phyloP scores from a whole-genome alignment of 2,888 invertebrate genomes.

The Kryphioiulus occultus region DNA sequence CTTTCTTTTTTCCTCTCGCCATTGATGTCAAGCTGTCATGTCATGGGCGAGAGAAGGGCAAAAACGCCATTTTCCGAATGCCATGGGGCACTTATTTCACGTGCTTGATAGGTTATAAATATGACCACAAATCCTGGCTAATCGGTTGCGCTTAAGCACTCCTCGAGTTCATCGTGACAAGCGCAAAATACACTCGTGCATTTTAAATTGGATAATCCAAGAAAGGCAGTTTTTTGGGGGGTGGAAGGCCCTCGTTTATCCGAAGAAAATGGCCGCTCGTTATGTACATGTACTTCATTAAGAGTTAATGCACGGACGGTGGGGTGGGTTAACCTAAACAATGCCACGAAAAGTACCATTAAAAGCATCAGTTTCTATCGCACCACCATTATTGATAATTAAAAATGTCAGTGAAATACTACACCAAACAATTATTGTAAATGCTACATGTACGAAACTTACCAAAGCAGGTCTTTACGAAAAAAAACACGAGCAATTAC shows the following conservation, averaged over 20 bases:
- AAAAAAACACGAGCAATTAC: background rate
- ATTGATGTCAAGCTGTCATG: constrained; percentile 36
- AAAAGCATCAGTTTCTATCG: background rate
- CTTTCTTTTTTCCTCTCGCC: background rate
- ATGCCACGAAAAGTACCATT: background rate
- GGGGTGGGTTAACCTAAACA: background rate
- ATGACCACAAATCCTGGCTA: constrained; percentile 39
- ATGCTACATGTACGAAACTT: too few species aligned
- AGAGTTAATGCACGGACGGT: background rate
- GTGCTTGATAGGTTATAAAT: constrained; percentile 35
- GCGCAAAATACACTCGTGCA: constrained; percentile 40
- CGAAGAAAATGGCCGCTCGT: background rate
- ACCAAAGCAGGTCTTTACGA: too few species aligned
- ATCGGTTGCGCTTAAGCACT: constrained; percentile 35
- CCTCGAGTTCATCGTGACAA: constrained; percentile 31
- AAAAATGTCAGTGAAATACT: background rate
- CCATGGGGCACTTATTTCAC: constrained; percentile 20
- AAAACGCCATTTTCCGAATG: constrained; percentile 24
- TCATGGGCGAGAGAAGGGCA: constrained; percentile 1
- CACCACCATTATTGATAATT: background rate
- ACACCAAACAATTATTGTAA: background rate
- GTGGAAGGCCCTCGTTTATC: background rate
- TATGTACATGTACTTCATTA: background rate
- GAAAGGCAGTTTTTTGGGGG: background rate
- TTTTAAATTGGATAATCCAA: constrained; percentile 39